phyloP scores from a whole-genome alignment of 23 tunicate genomes.

The Oikopleura albicans region DNA sequence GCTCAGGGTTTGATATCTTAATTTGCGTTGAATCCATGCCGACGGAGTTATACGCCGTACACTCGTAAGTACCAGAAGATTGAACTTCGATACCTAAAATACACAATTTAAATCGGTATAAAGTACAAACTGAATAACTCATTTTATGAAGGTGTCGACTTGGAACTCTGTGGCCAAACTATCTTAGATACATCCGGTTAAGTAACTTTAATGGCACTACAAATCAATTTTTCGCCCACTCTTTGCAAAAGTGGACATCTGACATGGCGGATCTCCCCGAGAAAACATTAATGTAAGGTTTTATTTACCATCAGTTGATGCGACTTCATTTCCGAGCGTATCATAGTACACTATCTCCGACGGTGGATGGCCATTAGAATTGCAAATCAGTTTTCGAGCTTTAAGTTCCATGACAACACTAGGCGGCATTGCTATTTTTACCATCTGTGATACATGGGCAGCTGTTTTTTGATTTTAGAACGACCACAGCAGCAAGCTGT shows the following conservation, averaged over 20 bases:
- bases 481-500: too few relatives aligned
- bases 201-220: too few relatives aligned
- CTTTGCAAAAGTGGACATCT: too few relatives aligned
- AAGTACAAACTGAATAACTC: too few relatives aligned
- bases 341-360: not conserved
- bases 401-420: not conserved
- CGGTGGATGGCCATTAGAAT: not conserved
- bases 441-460: not conserved
- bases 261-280: too few relatives aligned
- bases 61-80: not conserved
- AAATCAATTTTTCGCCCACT: too few relatives aligned
- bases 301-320: not conserved
- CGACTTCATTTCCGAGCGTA: not conserved
- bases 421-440: conserved; percentile 12
- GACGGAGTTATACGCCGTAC: not conserved
- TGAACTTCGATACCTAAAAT: not conserved
- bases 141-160: too few relatives aligned
- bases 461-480: too few relatives aligned
- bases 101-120: not conserved
- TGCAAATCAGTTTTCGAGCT: not conserved
- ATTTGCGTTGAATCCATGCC: conserved; percentile 14
- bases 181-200: too few relatives aligned
- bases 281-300: too few relatives aligned
- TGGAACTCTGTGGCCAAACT: too few relatives aligned
- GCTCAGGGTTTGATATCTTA: not conserved